These are phyloP conservation scores for Megalurothrips usitatus DNA, from an alignment of 2,888 invertebrate species.

Conservation along the genomic window DNA sequence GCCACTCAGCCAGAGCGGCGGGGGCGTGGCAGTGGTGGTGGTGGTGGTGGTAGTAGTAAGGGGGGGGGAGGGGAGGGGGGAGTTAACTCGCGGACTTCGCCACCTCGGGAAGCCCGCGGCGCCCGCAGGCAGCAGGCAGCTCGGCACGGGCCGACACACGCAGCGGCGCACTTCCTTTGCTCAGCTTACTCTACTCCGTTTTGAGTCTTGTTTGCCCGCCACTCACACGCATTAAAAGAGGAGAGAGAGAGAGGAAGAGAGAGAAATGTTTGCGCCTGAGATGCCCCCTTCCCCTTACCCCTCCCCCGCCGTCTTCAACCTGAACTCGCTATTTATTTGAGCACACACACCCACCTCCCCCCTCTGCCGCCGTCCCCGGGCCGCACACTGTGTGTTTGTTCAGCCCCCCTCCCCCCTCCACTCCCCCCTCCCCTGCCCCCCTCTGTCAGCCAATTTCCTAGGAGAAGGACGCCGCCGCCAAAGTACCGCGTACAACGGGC, in stretches of 20 bases:
- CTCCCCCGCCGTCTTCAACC: neutral
- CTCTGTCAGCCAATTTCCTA: constrained; percentile 20
- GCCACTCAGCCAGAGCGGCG: neutral
- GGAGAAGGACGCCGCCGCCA: constrained; percentile 32
- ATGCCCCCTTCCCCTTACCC: neutral
- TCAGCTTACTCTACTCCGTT: neutral
- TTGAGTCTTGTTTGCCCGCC: neutral
- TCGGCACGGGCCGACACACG: neutral
- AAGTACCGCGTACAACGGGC: constrained; percentile 44
- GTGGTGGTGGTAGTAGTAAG: no score
- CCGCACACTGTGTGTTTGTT: constrained; percentile 35
- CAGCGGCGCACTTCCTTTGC: neutral
- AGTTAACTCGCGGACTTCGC: neutral
- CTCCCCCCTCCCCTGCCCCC: constrained; percentile 33
- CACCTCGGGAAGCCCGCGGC: neutral
- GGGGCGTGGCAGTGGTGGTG: no score
- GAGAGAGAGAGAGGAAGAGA: neutral
- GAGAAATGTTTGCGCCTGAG: neutral
- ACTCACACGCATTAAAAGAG: constrained; percentile 27
- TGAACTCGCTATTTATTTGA: constrained; percentile 9
- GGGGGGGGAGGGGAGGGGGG: neutral
- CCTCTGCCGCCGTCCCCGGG: constrained; percentile 36
- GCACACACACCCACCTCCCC: constrained; percentile 26
- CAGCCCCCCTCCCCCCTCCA: constrained; percentile 36
- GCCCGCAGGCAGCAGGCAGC: neutral